Percentiles rank a stretch among this genome's conserved stretches.
phyloP scores from a whole-genome alignment of 2,888 invertebrate genomes.

The Nomada ruficornis region DNA sequence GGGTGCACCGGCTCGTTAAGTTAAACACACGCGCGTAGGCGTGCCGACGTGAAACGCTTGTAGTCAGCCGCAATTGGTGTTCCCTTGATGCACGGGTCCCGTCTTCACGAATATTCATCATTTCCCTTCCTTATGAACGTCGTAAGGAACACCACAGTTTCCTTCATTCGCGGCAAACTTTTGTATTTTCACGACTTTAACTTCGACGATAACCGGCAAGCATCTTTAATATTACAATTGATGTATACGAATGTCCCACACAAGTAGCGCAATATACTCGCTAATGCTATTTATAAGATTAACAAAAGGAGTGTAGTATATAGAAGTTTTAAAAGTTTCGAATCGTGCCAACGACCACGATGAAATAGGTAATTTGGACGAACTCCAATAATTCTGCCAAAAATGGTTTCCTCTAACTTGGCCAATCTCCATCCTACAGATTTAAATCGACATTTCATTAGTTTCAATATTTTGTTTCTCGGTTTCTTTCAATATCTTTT shows the following conservation, averaged over 20 bases:
- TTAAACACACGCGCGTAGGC: slow-evolving; percentile 55
- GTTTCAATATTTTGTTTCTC: slow-evolving; percentile 21
- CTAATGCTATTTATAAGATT: neutral
- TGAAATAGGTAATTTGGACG: slow-evolving; percentile 53
- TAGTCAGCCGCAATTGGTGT: slow-evolving; percentile 55
- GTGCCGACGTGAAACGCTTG: slow-evolving; percentile 42
- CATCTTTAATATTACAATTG: neutral
- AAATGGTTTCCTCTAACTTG: slow-evolving; percentile 46
- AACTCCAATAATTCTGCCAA: slow-evolving; percentile 57
- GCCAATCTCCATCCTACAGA: slow-evolving; percentile 17
- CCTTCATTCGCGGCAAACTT: slow-evolving; percentile 16
- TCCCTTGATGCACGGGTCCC: slow-evolving; percentile 34
- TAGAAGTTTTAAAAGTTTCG: slow-evolving; percentile 16
- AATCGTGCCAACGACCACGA: slow-evolving; percentile 18
- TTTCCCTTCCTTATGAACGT: slow-evolving; percentile 47
- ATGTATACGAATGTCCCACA: neutral
- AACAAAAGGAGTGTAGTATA: neutral
- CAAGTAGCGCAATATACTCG: neutral
- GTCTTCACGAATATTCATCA: slow-evolving; percentile 66
- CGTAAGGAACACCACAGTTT: slow-evolving; percentile 46
- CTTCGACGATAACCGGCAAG: neutral
- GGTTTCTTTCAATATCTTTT: neutral
- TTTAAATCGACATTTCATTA: slow-evolving; percentile 41
- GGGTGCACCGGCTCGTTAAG: slow-evolving; percentile 56
- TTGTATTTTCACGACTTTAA: slow-evolving; percentile 1